A percentile compares a stretch with the other conserved stretches of the same genome.
Evolutionary conservation across 2,113 vertebrate genomes (phyloP).

Genomic region (Oryzias melastigma): DNA sequence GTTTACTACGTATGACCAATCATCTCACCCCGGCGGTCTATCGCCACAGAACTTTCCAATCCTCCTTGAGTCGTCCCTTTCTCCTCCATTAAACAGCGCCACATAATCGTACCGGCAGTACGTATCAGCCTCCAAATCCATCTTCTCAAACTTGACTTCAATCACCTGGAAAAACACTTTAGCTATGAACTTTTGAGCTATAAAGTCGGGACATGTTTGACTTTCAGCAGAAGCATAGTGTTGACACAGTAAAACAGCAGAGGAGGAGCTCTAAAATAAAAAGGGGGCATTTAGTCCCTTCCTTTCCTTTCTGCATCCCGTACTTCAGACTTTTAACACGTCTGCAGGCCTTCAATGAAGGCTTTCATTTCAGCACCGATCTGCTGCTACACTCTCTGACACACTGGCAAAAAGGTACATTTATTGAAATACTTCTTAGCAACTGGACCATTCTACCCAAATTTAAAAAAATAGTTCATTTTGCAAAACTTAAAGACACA

Average conservation of each 20-base stretch:
- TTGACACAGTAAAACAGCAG: conserved; percentile 1
- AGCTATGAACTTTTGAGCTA: conserved; percentile 7
- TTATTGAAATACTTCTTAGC: conserved; percentile 23
- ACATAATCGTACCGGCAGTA: conserved; percentile 93
- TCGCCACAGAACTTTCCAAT: conserved; percentile 89
- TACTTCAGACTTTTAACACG: conserved; percentile 46
- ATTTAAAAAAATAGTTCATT: neutral
- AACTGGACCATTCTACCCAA: conserved; percentile 22
- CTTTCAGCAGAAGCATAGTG: conserved; percentile 23
- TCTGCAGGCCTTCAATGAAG: conserved; percentile 58
- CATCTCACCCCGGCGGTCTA: conserved; percentile 76
- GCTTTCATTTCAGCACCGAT: conserved; percentile 61
- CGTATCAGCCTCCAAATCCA: conserved; percentile 84
- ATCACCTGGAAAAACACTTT: conserved; percentile 76
- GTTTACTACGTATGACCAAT: neutral
- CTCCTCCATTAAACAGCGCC: conserved; percentile 84
- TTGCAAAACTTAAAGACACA: too few relatives aligned
- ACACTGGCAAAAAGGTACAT: neutral
- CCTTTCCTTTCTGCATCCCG: conserved; percentile 36
- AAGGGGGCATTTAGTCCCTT: conserved; percentile 56
- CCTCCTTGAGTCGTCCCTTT: conserved; percentile 79
- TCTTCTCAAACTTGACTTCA: conserved; percentile 85
- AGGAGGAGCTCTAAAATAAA: conserved; percentile 46
- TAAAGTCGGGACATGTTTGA: conserved; percentile 7
- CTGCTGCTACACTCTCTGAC: conserved; percentile 12